Evolutionary conservation across 2,888 invertebrate species (phyloP).

Genomic region (Nebria brevicollis): DNA sequence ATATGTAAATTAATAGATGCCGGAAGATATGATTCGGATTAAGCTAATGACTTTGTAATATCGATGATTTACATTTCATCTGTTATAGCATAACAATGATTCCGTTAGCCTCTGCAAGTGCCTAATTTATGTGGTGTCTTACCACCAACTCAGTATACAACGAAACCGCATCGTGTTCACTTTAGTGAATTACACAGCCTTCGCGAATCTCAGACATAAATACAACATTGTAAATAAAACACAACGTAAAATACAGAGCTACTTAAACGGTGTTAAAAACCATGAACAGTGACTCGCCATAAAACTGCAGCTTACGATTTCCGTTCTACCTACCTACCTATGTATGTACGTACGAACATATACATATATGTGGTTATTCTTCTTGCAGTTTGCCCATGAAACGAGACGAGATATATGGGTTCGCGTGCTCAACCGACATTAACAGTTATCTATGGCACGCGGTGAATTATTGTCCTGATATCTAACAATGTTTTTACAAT

Average conservation of each 20-base stretch:
- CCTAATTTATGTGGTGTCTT: background rate
- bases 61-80: background rate
- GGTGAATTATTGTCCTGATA: conserved; percentile 45
- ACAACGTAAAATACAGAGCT: conserved; percentile 8
- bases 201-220: background rate
- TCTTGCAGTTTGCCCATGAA: background rate
- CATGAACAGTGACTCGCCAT: conserved; percentile 19
- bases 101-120: background rate
- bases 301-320: conserved; percentile 43
- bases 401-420: conserved; percentile 33
- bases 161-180: conserved; percentile 3
- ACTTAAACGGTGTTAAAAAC: conserved; percentile 16
- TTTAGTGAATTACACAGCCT: background rate
- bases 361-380: background rate
- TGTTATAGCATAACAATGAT: background rate
- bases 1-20: too few relatives aligned
- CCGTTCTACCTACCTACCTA: background rate
- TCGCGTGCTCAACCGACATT: conserved; percentile 45
- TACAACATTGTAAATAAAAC: conserved; percentile 19
- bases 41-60: too few relatives aligned
- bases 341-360: background rate
- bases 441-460: conserved; percentile 45
- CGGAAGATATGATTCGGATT: too few relatives aligned
- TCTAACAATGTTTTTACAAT: conserved; percentile 46
- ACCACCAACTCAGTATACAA: background rate